Evolutionary conservation across 2,888 invertebrate species (phyloP), one percentile per base, ranked within the genome.

Genomic region (Napeogenes inachia): DNA sequence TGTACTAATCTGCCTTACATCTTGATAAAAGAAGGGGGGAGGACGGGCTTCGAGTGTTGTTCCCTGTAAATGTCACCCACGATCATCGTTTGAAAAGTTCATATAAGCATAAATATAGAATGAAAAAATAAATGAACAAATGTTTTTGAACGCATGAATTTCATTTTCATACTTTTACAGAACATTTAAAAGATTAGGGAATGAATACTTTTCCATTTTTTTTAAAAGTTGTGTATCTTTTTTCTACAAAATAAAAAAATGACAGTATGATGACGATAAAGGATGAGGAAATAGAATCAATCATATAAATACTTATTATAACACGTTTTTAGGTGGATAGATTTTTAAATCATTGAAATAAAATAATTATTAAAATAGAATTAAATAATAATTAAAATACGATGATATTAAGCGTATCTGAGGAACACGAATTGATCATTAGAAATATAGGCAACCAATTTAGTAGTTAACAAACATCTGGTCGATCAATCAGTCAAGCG

Each of bases 31-130:
- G 70, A 10, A 60, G 32, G 63, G 69, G 66, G 67, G 62, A 21
- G 60, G 63, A 55, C 58, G 54, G 65, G 73, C 66, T 72, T 70
- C 72, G 78, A 87, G 85, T 86, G 86, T 84, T 81, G 82, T 87
- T 85, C 84, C 73, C 78, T 87, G 87, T 87, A 83, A 84, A 85
- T 82, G 87, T 87, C 87, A 82, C 75, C 78, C 77, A 76, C 76
- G 80, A 85, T 85, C 82, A 80, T 77, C 74, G 75, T 70, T 73
- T 73, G 72, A 76, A 77, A 77, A 58, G 58, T 62, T 59, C 53
- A 33, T 47, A 60, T 64, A 60, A 46, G 50, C 56, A 54, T 64
- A 59, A 56, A 50, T 21, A 21, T 21, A 21, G 21, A 21, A 21
- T 21, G 21, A 21, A 21, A 21, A 21, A 21, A 1, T 21, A 21